Evolutionary conservation across 2,113 vertebrate species (phyloP), one percentile per base, ranked within the genome.

Genomic region (Tonatia bakeri): DNA sequence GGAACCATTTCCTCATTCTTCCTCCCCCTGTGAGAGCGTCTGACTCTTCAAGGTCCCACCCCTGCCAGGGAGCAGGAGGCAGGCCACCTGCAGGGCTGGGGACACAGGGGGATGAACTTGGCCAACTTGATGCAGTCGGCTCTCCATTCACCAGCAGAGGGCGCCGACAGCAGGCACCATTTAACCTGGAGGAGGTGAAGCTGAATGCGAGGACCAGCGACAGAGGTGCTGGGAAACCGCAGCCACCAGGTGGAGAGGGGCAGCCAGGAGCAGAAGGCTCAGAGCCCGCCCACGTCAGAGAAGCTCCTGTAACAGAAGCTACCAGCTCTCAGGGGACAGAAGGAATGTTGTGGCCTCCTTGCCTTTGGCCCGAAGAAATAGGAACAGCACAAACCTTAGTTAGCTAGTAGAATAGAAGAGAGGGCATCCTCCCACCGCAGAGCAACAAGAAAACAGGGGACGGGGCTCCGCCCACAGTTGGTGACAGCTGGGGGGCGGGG

Each of bases 111-210:
- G 24, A 26, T 5, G 67, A 38, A 8, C 28, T 24, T 36, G 54
- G 54, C 52, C 11, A 1, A 12, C 47, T 1, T 11, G 33, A n/a
- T 61, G 24, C 13, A 13, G 47, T 12, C 43, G 22, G 90, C 73
- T 40, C 1, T 0, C n/a, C 52, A 16, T 0, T 47, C 40, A 47
- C 69, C 97, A 94, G 83, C 92, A 95, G 82, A 26, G 54, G 84
- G 75, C 26, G 4, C 72, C 43, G 2, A 59, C 0, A 0, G 16
- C 31, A 0, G 61, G 47, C 54, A 15, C 15, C 4, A 5, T 0
- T 36, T 61, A 47, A 14, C 47, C 56, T 73, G 50, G 7, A 11
- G 31, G 31, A 36, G 0, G 1, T 22, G 4, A 65, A 31, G 15
- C 0, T 28, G 59, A 88, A 72, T 1, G 15, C 38, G 50, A 11